phyloP scores from a whole-genome alignment of 2,113 vertebrate genomes.

The Myotis lucifugus region DNA sequence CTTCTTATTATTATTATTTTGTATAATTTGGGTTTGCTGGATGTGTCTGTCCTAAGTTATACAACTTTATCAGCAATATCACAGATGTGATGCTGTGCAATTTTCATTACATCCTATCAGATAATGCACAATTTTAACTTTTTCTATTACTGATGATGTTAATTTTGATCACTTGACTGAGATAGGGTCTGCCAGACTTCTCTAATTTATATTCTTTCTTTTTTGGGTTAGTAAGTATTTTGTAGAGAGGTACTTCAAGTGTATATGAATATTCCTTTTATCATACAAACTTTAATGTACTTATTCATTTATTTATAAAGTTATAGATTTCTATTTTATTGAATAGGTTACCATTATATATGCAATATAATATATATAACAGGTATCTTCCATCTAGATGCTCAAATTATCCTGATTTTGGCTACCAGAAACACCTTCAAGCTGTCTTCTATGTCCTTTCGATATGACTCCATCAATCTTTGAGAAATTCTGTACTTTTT shows the following conservation, averaged over 20 bases:
- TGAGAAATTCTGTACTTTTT: not conserved
- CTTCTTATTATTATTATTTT: not conserved
- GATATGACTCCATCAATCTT: not conserved
- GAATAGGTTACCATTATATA: not conserved
- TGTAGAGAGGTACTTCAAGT: not conserved
- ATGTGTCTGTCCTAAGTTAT: not conserved
- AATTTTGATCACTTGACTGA: not conserved
- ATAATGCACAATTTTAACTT: not conserved
- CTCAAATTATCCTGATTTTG: not conserved
- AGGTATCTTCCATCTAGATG: not conserved
- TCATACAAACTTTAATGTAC: not conserved
- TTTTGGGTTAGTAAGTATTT: not conserved
- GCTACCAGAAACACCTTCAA: not conserved
- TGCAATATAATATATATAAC: not conserved
- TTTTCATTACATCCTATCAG: not conserved
- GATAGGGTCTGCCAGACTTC: not conserved
- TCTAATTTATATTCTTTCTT: not conserved
- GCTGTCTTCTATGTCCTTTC: not conserved
- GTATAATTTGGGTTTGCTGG: not conserved
- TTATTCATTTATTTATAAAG: not conserved
- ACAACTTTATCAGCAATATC: not conserved
- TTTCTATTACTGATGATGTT: not conserved
- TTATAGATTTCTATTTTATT: not conserved
- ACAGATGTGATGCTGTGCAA: not conserved
- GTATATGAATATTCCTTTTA: not conserved